Conservation (phyloP, 1,140 invertebrate genomes). For the Scaptodrosophila lebanonensis region DNA sequence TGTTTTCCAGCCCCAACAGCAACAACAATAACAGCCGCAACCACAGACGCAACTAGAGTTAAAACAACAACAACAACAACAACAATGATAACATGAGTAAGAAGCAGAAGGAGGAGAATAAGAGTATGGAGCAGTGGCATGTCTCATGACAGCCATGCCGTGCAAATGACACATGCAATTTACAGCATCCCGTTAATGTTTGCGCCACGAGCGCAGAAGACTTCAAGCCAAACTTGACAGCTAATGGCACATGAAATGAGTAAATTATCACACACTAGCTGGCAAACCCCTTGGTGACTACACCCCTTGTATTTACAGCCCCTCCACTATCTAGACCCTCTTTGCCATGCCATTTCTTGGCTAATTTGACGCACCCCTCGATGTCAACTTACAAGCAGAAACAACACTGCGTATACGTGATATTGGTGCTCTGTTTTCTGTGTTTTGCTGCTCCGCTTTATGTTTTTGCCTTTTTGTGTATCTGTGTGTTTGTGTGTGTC, state of each 20-base stretch:
- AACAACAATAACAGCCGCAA: too few relatives aligned
- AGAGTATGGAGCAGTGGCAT: constrained; percentile 21
- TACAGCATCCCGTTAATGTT: constrained; percentile 9
- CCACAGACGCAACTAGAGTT: too few relatives aligned
- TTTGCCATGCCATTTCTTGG: constrained; percentile 18
- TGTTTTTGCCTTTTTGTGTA: constrained; percentile 5
- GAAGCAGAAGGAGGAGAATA: constrained; percentile 11
- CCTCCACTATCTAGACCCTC: neutral
- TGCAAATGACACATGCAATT: constrained; percentile 32
- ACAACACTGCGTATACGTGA: constrained; percentile 73
- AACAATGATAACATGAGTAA: too few relatives aligned
- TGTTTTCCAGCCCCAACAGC: too few relatives aligned
- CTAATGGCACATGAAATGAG: constrained; percentile 71
- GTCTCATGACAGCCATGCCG: neutral
- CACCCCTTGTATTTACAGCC: neutral
- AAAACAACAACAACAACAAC: too few relatives aligned
- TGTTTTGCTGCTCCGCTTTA: constrained; percentile 39
- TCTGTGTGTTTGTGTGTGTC: neutral
- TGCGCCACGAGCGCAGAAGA: too few relatives aligned
- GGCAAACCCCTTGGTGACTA: too few relatives aligned
- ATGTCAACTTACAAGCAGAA: constrained; percentile 64
- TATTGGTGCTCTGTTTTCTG: too few relatives aligned
- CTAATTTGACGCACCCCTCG: constrained; percentile 53
- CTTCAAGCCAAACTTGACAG: constrained; percentile 28
- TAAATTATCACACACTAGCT: constrained; percentile 58